A percentile compares a stretch with the other conserved stretches of the same genome.
Evolutionary conservation across 37 sponge, comb jelly and placozoan genomes (phyloP).

Genomic region (Ephydatia muelleri): DNA sequence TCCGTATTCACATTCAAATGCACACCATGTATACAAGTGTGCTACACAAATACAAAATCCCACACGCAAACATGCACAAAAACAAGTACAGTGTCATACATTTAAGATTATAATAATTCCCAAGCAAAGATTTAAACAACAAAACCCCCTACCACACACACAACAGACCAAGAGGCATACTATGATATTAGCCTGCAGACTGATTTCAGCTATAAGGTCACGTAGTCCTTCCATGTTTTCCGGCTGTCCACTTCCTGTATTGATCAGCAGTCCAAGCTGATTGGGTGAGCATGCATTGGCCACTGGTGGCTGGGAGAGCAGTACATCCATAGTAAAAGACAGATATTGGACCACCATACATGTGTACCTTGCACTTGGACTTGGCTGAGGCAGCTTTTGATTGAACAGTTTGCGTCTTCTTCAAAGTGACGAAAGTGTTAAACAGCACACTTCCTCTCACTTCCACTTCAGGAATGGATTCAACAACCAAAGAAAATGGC

Average conservation of each 20-base stretch:
- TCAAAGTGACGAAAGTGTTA: constrained; percentile 29
- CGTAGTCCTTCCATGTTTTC: background rate
- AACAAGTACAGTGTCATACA: too few species aligned
- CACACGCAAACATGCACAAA: too few species aligned
- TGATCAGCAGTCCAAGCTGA: background rate
- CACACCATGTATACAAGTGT: too few species aligned
- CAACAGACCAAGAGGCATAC: background rate
- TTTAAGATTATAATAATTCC: too few species aligned
- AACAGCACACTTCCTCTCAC: constrained; percentile 38
- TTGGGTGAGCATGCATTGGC: too few species aligned
- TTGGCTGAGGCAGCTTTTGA: background rate
- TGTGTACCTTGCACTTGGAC: background rate
- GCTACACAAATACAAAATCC: too few species aligned
- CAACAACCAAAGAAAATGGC: constrained; percentile 42
- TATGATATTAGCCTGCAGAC: background rate
- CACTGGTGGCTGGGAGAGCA: background rate
- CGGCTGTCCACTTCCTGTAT: background rate
- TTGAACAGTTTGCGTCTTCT: background rate
- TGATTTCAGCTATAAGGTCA: background rate
- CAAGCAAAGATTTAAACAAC: too few species aligned
- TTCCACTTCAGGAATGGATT: constrained; percentile 7
- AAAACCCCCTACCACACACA: background rate
- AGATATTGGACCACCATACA: too few species aligned
- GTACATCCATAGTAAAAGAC: too few species aligned
- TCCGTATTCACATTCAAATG: too few species aligned